Conservation (phyloP, 2,888 invertebrate genomes). For the Dyspetes luteomarginatus region DNA sequence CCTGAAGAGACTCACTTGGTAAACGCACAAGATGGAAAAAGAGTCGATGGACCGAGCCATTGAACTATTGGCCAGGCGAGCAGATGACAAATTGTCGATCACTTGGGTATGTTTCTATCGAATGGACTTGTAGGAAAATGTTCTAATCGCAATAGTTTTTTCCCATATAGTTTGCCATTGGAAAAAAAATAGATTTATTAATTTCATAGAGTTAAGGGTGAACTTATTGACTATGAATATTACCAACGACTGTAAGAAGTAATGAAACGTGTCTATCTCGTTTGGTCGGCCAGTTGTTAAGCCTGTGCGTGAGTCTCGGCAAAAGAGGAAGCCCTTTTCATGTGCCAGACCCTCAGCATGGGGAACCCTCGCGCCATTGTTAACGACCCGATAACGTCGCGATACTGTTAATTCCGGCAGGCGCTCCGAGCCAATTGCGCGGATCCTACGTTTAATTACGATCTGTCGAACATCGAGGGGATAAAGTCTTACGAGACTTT, state of each 20-base stretch:
- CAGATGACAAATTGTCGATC: neutral
- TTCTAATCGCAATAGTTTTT: neutral
- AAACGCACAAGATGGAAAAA: too few species aligned
- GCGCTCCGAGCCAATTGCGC: conserved; percentile 45
- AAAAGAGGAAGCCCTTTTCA: conserved; percentile 48
- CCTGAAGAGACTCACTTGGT: conserved; percentile 42
- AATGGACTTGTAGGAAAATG: too few species aligned
- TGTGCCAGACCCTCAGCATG: conserved; percentile 32
- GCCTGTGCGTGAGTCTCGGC: neutral
- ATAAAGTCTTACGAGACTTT: conserved; percentile 37
- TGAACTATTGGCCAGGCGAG: neutral
- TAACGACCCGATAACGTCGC: conserved; percentile 67
- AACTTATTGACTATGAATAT: too few species aligned
- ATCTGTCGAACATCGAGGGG: conserved; percentile 58
- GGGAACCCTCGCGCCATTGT: conserved; percentile 51
- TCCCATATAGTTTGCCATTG: too few species aligned
- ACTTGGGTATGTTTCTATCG: neutral
- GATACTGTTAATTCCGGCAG: conserved; percentile 63
- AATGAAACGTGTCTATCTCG: too few species aligned
- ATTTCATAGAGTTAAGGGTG: too few species aligned
- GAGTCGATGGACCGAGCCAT: neutral
- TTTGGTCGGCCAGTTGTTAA: too few species aligned
- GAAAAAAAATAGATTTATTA: too few species aligned
- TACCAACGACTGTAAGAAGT: too few species aligned
- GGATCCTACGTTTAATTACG: conserved; percentile 60